These are phyloP conservation scores for Brachyptera putata DNA, from an alignment of 2,888 invertebrate species.

Conservation along the genomic window DNA sequence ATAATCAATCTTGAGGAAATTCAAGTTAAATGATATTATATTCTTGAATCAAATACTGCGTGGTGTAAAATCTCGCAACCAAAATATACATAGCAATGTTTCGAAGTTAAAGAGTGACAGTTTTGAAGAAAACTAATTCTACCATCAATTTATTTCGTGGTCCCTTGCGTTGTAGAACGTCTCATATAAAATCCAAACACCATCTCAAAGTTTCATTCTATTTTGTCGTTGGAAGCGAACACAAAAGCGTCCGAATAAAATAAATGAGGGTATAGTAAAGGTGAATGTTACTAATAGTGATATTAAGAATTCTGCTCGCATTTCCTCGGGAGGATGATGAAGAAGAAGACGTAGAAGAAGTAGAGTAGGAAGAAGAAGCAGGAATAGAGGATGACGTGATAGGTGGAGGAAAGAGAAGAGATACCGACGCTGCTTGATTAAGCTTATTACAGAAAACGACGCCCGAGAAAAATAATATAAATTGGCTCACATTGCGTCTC, in stretches of 20 bases:
- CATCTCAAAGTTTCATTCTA: constrained; percentile 22
- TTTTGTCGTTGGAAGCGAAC: neutral
- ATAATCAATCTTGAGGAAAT: too few species aligned
- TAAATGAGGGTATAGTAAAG: constrained; percentile 27
- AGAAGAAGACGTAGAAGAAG: constrained; percentile 8
- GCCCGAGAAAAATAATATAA: constrained; percentile 26
- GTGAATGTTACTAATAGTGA: constrained; percentile 31
- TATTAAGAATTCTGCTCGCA: constrained; percentile 31
- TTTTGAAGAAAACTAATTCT: too few species aligned
- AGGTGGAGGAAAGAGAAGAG: neutral
- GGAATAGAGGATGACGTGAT: neutral
- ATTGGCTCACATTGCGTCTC: constrained; percentile 20
- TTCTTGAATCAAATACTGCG: too few species aligned
- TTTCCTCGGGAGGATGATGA: constrained; percentile 10
- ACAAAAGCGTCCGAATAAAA: constrained; percentile 18
- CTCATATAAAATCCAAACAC: neutral
- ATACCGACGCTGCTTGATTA: constrained; percentile 29
- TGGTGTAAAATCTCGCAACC: too few species aligned
- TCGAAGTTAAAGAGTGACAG: too few species aligned
- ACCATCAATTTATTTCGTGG: too few species aligned
- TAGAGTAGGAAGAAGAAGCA: neutral
- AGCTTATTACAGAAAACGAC: constrained; percentile 30
- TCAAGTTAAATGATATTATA: too few species aligned
- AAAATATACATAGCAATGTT: too few species aligned
- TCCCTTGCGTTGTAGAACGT: neutral